phyloP scores from a whole-genome alignment of 1,140 invertebrate species.

The Diploscapter pachys region DNA sequence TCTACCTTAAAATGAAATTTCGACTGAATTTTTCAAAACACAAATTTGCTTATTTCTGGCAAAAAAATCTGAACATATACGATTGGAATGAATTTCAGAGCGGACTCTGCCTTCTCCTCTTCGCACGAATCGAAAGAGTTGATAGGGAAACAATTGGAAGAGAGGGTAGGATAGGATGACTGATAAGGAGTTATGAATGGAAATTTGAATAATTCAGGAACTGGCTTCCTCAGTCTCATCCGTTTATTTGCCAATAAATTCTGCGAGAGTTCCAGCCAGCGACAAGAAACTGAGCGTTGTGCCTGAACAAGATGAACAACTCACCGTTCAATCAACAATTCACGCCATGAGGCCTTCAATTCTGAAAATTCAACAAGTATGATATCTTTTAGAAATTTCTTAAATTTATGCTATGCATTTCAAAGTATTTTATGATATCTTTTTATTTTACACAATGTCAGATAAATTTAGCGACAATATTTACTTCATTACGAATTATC shows the following conservation, averaged over 20 bases:
- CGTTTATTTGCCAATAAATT: constrained; percentile 24
- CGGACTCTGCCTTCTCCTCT: no score
- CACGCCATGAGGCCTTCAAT: constrained; percentile 27
- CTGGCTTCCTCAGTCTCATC: constrained; percentile 18
- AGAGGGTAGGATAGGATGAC: background rate
- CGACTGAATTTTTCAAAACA: no score
- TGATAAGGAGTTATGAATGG: background rate
- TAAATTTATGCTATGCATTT: background rate
- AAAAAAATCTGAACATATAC: no score
- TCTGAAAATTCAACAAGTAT: constrained; percentile 7
- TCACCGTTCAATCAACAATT: constrained; percentile 29
- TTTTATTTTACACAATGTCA: background rate
- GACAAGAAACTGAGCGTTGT: constrained; percentile 41
- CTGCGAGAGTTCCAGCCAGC: constrained; percentile 15
- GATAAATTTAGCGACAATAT: no score
- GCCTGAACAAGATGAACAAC: constrained; percentile 39
- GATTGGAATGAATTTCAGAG: no score
- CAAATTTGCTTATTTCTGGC: no score
- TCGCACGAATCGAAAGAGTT: no score
- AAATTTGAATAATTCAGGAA: constrained; percentile 15
- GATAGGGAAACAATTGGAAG: no score
- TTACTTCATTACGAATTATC: no score
- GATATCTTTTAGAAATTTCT: background rate
- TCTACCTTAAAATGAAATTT: no score
- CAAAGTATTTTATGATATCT: background rate